Base-by-base conservation (phyloP, 2,113 vertebrate species). In the Neotragus moschatus region DNA sequence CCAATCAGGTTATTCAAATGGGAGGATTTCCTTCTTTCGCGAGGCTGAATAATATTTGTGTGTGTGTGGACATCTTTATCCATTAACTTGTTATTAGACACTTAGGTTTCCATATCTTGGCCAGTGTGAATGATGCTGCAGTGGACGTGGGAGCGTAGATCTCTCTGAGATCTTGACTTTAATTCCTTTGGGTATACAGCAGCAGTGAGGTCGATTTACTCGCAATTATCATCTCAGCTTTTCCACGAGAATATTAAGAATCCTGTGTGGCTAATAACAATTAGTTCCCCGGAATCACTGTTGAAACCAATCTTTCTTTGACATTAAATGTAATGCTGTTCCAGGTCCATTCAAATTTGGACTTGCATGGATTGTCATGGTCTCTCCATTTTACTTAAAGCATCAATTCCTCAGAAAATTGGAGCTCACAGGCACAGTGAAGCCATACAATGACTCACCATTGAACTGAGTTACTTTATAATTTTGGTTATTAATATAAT, bases 291-390 rank as follows among this genome's bases (percentile, higher is more conserved):
- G 49, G 61, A 87, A 55, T 63, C 16, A 7, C 75, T 73, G 88
- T 80, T 16, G 49, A 87, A 93, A 49, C 77, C 8, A 77, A 66
- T 84, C 14, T 86, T 47, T 58, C 9, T 92, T 60, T 86, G 66
- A 30, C 60, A 25, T 77, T 47, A 30, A 60, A 9, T 49, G 2
- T 6, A n/a, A 2, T 45, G 10, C 36, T 63, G 3, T 56, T 75
- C 26, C 58, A 45, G 4, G 51, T 56, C 28, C 7, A 25, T 60
- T 55, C 55, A 60, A 25, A 90, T 55, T 2, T 51, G 49, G 26
- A 5, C 25, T 51, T 51, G 45, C 30, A 51, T 80, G 30, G 45
- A 33, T 51, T 21, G 5, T 80, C 47, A 80, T 0, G 0, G 26
- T 80, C 16, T 80, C 28, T 51, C 30, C 49, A 33, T 51, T 80